These are phyloP conservation scores for Dreissena rostriformis DNA, from an alignment of 1,140 invertebrate species.

Conservation along the genomic window DNA sequence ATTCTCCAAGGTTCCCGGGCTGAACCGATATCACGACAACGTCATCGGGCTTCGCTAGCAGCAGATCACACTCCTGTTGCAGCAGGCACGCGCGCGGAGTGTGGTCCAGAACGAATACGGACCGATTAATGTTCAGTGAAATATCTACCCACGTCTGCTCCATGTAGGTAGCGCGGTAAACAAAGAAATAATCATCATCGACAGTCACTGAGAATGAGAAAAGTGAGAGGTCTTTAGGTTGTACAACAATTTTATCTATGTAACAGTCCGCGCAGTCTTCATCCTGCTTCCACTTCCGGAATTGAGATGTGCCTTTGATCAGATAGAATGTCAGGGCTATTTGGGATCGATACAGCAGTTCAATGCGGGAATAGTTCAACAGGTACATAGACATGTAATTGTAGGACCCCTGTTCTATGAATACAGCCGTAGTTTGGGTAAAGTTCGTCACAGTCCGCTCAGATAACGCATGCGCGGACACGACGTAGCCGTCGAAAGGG, in stretches of 20 bases:
- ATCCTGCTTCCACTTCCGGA: conserved; percentile 27
- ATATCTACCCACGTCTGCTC: conserved; percentile 25
- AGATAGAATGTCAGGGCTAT: conserved; percentile 5
- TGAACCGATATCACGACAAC: conserved; percentile 22
- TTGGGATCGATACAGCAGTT: not conserved
- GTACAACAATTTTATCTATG: not conserved
- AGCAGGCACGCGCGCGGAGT: conserved; percentile 9
- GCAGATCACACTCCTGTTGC: conserved; percentile 10
- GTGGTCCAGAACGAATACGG: conserved; percentile 5
- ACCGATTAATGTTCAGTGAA: not conserved
- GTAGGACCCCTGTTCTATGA: not conserved
- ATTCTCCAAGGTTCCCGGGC: conserved; percentile 11
- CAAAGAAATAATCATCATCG: conserved; percentile 38
- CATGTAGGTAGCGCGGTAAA: conserved; percentile 13
- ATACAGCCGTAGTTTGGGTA: conserved; percentile 19
- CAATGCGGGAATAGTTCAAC: conserved; percentile 1
- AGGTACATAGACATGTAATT: conserved; percentile 37
- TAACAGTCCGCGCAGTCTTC: conserved; percentile 41
- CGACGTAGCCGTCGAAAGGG: conserved; percentile 27
- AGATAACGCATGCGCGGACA: not conserved
- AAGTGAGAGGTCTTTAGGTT: not conserved
- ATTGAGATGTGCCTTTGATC: conserved; percentile 12
- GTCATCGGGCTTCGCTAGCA: conserved; percentile 14
- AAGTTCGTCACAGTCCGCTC: not conserved
- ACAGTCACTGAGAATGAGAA: not conserved